Conservation (phyloP, 2,113 vertebrate species). For the Silurus glanis region DNA sequence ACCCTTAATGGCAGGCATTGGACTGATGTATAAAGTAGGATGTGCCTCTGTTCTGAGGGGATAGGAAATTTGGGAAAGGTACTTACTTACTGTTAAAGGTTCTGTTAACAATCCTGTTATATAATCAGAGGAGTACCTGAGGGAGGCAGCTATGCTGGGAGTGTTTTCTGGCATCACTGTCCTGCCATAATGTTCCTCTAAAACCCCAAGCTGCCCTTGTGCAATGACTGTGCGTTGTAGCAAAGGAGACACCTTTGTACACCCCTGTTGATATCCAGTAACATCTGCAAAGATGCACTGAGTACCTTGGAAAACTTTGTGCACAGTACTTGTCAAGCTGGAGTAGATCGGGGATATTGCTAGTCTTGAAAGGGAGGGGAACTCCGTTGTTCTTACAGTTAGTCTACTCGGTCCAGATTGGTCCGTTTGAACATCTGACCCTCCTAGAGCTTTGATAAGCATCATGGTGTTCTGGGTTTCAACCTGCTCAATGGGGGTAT, state of each 20-base stretch:
- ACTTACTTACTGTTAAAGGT: conserved; percentile 11
- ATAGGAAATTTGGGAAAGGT: conserved; percentile 6
- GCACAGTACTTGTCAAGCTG: conserved; percentile 18
- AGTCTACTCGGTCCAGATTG: conserved; percentile 15
- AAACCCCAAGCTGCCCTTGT: conserved; percentile 1
- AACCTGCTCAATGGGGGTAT: not conserved
- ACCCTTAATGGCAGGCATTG: conserved; percentile 37
- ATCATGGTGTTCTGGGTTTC: conserved; percentile 32
- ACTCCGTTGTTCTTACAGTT: conserved; percentile 30
- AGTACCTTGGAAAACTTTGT: not conserved
- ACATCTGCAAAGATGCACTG: not conserved
- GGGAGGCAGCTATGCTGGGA: conserved; percentile 14
- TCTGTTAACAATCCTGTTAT: conserved; percentile 33
- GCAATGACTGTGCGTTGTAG: not conserved
- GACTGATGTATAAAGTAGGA: conserved; percentile 29
- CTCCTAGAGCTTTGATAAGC: conserved; percentile 22
- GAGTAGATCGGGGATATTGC: not conserved
- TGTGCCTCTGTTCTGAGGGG: conserved; percentile 12
- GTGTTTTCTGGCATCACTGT: conserved; percentile 9
- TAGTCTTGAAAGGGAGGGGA: conserved; percentile 5
- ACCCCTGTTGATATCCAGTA: not conserved
- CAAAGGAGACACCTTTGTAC: not conserved
- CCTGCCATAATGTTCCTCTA: conserved; percentile 16
- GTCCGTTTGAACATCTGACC: conserved; percentile 40
- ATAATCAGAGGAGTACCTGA: not conserved